phyloP scores from a whole-genome alignment of 2,797 vertebrate genomes.

The Gastrophryne carolinensis region DNA sequence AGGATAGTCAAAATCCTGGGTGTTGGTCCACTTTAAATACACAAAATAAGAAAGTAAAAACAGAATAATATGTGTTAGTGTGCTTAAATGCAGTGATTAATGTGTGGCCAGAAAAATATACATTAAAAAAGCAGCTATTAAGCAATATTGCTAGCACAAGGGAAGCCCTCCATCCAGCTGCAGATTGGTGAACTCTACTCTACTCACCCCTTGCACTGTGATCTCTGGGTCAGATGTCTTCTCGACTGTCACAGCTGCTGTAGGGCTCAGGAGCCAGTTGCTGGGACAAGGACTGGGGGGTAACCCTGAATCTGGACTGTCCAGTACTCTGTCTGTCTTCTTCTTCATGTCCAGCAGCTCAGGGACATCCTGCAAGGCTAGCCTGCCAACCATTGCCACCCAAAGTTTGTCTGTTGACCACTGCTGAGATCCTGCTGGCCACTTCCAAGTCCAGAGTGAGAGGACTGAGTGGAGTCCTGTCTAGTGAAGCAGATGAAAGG shows the following conservation, averaged over 20 bases:
- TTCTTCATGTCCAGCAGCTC: constrained; percentile 84
- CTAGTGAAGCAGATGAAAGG: too few species aligned
- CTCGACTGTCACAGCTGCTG: constrained; percentile 51
- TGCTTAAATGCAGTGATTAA: too few species aligned
- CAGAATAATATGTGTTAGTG: too few species aligned
- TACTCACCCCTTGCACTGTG: constrained; percentile 31
- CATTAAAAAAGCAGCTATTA: too few species aligned
- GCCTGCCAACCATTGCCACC: constrained; percentile 84
- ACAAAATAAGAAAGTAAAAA: too few species aligned
- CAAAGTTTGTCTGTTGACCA: not conserved
- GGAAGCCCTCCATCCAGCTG: too few species aligned
- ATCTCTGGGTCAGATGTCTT: constrained; percentile 33
- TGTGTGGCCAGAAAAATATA: too few species aligned
- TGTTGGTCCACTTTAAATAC: too few species aligned
- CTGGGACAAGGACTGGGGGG: constrained; percentile 87
- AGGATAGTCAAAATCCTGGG: too few species aligned
- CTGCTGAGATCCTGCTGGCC: not conserved
- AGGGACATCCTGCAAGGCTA: constrained; percentile 83
- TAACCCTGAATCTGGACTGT: constrained; percentile 91
- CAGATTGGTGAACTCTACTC: too few species aligned
- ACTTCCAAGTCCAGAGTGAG: not conserved
- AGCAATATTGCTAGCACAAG: too few species aligned
- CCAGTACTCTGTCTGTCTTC: constrained; percentile 82
- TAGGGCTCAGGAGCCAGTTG: constrained; percentile 74
- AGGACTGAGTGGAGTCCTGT: too few species aligned